These are phyloP conservation scores for Daphoenositta chrysoptera DNA, from an alignment of 2,113 vertebrate genomes.

Conservation along the genomic window DNA sequence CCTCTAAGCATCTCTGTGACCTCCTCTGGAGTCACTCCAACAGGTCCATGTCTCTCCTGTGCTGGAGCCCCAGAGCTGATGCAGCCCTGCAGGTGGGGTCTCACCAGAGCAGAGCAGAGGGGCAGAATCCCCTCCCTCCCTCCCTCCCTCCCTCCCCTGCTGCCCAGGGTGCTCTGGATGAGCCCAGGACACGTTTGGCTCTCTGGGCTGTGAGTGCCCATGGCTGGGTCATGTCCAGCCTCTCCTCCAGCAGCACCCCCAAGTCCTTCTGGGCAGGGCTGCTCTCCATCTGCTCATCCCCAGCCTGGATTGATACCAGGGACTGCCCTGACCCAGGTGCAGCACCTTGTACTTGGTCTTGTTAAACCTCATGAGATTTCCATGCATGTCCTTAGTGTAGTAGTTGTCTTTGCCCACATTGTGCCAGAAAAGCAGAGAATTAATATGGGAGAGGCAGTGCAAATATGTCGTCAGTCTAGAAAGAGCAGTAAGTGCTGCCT, in stretches of 20 bases:
- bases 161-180: neutral
- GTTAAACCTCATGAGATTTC: neutral
- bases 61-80: neutral
- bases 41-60: neutral
- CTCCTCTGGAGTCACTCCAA: neutral
- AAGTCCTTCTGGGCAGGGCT: neutral
- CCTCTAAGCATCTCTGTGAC: neutral
- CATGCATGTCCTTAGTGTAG: neutral
- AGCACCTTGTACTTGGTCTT: neutral
- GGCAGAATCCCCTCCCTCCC: neutral
- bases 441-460: neutral
- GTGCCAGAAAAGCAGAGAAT: neutral
- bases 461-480: neutral
- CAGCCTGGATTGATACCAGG: neutral
- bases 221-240: neutral
- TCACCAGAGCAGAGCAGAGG: neutral
- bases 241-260: neutral
- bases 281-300: neutral
- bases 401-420: rapidly evolving
- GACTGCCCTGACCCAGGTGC: too few species aligned
- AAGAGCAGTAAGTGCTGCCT: neutral
- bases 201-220: neutral
- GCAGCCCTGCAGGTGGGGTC: neutral
- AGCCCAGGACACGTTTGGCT: neutral
- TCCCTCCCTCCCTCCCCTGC: neutral